Evolutionary conservation across 1,140 invertebrate species (phyloP), one percentile per base, ranked within the genome.

Genomic region (Halesus radiatus): DNA sequence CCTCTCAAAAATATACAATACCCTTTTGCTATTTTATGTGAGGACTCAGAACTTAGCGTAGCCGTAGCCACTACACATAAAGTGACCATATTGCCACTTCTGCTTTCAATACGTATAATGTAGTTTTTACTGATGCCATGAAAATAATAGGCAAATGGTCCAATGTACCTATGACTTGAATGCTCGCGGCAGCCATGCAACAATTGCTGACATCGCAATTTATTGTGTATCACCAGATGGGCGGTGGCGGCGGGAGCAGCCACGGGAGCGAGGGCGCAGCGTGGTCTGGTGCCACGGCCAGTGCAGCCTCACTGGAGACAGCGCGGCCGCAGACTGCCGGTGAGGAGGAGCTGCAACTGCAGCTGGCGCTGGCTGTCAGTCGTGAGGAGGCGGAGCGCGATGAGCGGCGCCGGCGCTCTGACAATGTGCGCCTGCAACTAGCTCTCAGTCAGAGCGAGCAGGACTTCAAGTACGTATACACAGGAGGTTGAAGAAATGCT

Each of bases 311-410:
- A 86, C 90, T 98, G 82, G 98, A 99, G 90, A 93, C 94, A 87
- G 98, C 98, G 23, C 92, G 98, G 68, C 98, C 98, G 6, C 96
- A 97, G 84, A 99, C 98, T 1, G 94, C 96, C 1, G 98, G 98
- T 0, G 98, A 99, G 89, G 98, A 99, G 91, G 98, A 99, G 88
- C 91, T 99, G 80, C 98, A 99, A 88, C 89, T 99, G 78, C 98
- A 99, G 90, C 91, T 99, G 84, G 98, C 98, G 32, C 90, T 99
- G 85, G 98, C 98, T 60, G 98, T 99, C 96, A 98, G 97, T 72
- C 94, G 98, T 80, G 98, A 99, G 88, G 98, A 99, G 90, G 98
- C 98, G 29, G 98, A 99, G 85, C 95, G 98, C 87, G 97, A 99
- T 86, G 96, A 99, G 88, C 94, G 98, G 84, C 94, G 97, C 87